Conservation (phyloP, 1,140 invertebrate genomes). For the Stegodyphus mimosarum region DNA sequence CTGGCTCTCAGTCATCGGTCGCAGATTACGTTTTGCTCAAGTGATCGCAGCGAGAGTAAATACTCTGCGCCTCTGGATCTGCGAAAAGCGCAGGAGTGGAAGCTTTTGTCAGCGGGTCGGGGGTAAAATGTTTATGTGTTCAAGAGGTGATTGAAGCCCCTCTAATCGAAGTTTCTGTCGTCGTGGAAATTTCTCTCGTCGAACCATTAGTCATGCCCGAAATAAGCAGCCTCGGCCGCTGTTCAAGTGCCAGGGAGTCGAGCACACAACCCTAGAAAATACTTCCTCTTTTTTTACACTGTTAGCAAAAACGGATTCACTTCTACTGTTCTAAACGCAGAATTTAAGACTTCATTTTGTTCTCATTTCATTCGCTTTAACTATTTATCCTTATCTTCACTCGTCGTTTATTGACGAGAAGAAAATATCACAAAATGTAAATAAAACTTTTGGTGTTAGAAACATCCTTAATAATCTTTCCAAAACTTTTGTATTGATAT, state of each 20-base stretch:
- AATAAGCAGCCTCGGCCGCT: neutral
- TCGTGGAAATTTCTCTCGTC: constrained; percentile 37
- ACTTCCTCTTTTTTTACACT: too few relatives aligned
- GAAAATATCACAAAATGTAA: too few relatives aligned
- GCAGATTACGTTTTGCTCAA: constrained; percentile 16
- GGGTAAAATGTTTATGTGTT: constrained; percentile 57
- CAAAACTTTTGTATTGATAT: too few relatives aligned
- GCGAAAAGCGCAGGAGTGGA: constrained; percentile 1
- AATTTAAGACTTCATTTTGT: too few relatives aligned
- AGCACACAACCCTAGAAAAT: too few relatives aligned
- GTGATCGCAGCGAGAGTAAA: constrained; percentile 22
- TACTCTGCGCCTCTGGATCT: constrained; percentile 6
- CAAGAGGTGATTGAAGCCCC: constrained; percentile 57
- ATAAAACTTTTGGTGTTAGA: too few relatives aligned
- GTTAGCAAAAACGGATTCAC: too few relatives aligned
- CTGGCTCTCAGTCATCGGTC: constrained; percentile 12
- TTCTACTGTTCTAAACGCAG: too few relatives aligned
- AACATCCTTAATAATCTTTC: too few relatives aligned
- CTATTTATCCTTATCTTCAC: too few relatives aligned
- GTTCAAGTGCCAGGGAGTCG: neutral
- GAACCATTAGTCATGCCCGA: constrained; percentile 27
- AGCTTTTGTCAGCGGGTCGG: constrained; percentile 29
- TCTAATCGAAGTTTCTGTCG: constrained; percentile 51
- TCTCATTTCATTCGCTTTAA: too few relatives aligned
- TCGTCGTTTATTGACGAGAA: too few relatives aligned